These are phyloP conservation scores for Macquaria ambigua DNA, from an alignment of 2,113 vertebrate genomes.

Conservation along the genomic window DNA sequence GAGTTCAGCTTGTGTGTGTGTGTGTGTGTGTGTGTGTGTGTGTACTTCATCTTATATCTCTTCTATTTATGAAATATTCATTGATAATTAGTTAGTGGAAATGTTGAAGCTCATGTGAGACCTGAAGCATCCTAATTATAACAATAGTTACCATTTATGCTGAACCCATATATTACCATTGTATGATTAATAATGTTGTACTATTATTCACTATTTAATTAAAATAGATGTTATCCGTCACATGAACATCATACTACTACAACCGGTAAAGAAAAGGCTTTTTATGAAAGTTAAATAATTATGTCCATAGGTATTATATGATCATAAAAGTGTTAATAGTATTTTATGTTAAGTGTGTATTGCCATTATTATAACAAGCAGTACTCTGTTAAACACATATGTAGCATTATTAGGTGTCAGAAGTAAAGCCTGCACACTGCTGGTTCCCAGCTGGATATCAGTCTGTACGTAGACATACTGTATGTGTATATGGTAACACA, in stretches of 20 bases:
- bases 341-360: background rate
- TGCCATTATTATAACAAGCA: background rate
- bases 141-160: slow-evolving; percentile 7
- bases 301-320: background rate
- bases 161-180: slow-evolving; percentile 1
- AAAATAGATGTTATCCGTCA: background rate
- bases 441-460: no score
- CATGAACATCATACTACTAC: background rate
- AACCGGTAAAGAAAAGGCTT: background rate
- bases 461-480: no score
- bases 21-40: slow-evolving; percentile 37
- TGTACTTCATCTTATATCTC: slow-evolving; percentile 10
- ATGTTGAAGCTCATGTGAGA: slow-evolving; percentile 29
- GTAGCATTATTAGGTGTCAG: no score
- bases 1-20: slow-evolving; percentile 15
- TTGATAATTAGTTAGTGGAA: slow-evolving; percentile 37
- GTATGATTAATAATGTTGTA: slow-evolving; percentile 34
- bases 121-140: slow-evolving; percentile 27
- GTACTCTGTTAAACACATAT: background rate
- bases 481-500: no score
- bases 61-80: slow-evolving; percentile 60
- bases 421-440: no score
- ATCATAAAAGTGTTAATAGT: background rate
- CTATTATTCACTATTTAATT: slow-evolving; percentile 14
- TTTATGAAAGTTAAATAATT: background rate